Evolutionary conservation across 1,140 invertebrate species (phyloP).

Genomic region (Caenorhabditis latens): DNA sequence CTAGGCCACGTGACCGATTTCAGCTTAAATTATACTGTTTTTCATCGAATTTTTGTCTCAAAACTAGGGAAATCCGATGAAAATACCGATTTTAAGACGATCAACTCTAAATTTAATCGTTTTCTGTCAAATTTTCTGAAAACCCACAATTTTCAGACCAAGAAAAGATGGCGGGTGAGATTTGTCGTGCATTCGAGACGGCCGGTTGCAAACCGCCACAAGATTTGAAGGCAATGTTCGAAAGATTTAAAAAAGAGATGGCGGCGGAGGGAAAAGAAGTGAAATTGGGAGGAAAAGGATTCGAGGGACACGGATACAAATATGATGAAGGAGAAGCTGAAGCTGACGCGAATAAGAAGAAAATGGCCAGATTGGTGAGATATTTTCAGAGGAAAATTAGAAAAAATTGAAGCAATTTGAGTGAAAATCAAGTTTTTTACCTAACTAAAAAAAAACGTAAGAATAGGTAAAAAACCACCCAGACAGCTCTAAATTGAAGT

Average conservation of each 20-base stretch:
- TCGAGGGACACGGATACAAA: slow-evolving; percentile 86
- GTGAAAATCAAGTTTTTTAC: not conserved
- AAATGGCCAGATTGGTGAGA: slow-evolving; percentile 54
- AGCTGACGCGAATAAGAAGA: slow-evolving; percentile 91
- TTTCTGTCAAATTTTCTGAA: slow-evolving; percentile 81
- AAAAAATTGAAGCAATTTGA: too few relatives aligned
- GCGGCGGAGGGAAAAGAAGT: slow-evolving; percentile 86
- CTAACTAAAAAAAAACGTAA: too few relatives aligned
- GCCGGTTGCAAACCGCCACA: slow-evolving; percentile 68
- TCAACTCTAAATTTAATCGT: slow-evolving; percentile 92
- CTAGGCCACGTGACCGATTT: too few relatives aligned
- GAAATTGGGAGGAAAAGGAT: slow-evolving; percentile 90
- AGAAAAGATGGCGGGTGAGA: slow-evolving; percentile 79
- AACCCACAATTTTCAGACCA: slow-evolving; percentile 84
- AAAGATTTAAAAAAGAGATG: slow-evolving; percentile 73
- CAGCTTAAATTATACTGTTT: too few relatives aligned
- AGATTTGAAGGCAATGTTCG: slow-evolving; percentile 74
- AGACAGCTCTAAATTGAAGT: too few relatives aligned
- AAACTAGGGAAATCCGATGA: too few relatives aligned
- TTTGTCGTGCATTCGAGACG: slow-evolving; percentile 75
- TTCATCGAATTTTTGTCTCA: too few relatives aligned
- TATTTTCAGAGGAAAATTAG: slow-evolving; percentile 89
- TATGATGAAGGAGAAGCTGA: slow-evolving; percentile 98
- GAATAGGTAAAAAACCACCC: not conserved
- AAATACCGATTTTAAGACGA: too few relatives aligned